phyloP scores from a whole-genome alignment of 2,888 invertebrate genomes.

The Thereva unica region DNA sequence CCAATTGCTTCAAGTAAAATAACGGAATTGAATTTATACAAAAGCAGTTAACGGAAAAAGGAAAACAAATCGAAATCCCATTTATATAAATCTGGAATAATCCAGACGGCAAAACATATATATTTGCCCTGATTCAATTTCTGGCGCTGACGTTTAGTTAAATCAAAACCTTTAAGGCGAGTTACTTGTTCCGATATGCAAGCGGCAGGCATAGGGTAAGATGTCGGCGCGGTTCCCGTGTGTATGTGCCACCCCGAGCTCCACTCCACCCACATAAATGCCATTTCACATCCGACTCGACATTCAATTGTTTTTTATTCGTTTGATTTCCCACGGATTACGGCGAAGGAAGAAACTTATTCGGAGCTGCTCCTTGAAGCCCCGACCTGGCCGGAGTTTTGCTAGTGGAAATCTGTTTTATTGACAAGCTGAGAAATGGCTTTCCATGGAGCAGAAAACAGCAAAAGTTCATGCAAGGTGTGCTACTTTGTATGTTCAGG shows the following conservation, averaged over 20 bases:
- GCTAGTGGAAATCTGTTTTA: too few relatives aligned
- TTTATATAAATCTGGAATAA: constrained; percentile 33
- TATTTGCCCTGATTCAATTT: constrained; percentile 51
- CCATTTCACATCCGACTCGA: constrained; percentile 31
- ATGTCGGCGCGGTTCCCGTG: background rate
- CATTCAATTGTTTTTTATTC: constrained; percentile 36
- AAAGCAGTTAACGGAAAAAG: background rate
- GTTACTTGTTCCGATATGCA: constrained; percentile 11
- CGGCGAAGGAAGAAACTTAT: too few relatives aligned
- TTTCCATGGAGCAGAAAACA: too few relatives aligned
- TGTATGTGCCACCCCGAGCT: background rate
- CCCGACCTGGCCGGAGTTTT: too few relatives aligned
- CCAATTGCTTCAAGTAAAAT: background rate
- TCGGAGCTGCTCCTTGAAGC: too few relatives aligned
- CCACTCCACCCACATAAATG: background rate
- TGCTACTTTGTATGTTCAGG: too few relatives aligned
- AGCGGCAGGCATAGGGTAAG: background rate
- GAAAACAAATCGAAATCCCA: constrained; percentile 9
- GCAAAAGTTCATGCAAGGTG: too few relatives aligned
- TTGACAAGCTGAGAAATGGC: too few relatives aligned
- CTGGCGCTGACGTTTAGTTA: constrained; percentile 58
- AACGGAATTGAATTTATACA: background rate
- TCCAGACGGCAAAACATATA: constrained; percentile 23
- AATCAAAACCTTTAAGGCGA: constrained; percentile 58
- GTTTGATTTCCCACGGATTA: constrained; percentile 34